Percentiles rank a stretch among this genome's conserved stretches.
These are phyloP conservation scores for Macroteleia sp. DNA, from an alignment of 2,888 invertebrate genomes.

Conservation along the genomic window DNA sequence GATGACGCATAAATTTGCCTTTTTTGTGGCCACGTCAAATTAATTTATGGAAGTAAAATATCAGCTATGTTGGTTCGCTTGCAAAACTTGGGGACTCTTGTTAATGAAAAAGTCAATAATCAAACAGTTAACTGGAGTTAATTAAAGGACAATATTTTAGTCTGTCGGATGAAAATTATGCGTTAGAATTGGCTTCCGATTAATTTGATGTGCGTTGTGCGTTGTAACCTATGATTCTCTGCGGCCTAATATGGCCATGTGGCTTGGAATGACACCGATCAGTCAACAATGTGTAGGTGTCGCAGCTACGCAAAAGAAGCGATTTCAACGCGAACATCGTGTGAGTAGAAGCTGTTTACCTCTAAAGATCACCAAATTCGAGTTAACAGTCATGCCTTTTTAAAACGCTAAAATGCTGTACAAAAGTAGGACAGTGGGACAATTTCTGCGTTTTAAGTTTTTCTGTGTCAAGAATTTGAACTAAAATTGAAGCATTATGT, in stretches of 20 bases:
- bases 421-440: slow-evolving; percentile 51
- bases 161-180: too few relatives aligned
- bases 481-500: not conserved
- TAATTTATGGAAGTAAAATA: too few relatives aligned
- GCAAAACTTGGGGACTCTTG: too few relatives aligned
- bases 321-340: slow-evolving; percentile 18
- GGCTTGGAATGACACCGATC: slow-evolving; percentile 53
- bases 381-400: slow-evolving; percentile 38
- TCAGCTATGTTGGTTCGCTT: too few relatives aligned
- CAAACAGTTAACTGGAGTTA: too few relatives aligned
- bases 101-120: too few relatives aligned
- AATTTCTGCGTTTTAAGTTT: slow-evolving; percentile 32
- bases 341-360: slow-evolving; percentile 28
- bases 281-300: slow-evolving; percentile 55
- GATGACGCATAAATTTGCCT: too few relatives aligned
- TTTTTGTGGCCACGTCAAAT: too few relatives aligned
- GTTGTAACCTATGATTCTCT: slow-evolving; percentile 45
- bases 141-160: too few relatives aligned
- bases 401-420: slow-evolving; percentile 13
- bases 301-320: slow-evolving; percentile 53
- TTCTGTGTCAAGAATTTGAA: slow-evolving; percentile 36
- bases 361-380: slow-evolving; percentile 46
- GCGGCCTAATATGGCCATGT: slow-evolving; percentile 60
- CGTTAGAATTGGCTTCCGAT: too few relatives aligned
- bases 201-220: too few relatives aligned